Base-by-base conservation (phyloP, 2,888 invertebrate genomes). In the Caenorhabditis macrosperma region DNA sequence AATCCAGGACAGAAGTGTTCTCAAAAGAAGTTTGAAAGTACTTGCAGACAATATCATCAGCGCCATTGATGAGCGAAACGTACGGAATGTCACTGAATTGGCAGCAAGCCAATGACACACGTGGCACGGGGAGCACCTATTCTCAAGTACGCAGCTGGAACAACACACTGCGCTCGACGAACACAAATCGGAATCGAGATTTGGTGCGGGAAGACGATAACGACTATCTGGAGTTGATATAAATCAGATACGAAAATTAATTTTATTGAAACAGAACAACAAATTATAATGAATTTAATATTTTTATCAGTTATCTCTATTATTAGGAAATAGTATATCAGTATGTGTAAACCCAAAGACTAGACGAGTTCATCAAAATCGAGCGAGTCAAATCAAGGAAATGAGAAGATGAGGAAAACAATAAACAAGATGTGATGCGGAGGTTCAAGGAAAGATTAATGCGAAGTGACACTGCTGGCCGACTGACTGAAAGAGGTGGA, bases 401-500 rank as follows among this genome's bases (percentile, higher is more conserved):
- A n/a, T n/a, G 10, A 9, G 22, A 20, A 26, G 7, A 26, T n/a
- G 28, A 33, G 26, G n/a, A 48, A 67, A 38, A 38, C 48, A 71
- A 66, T 10, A 59, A 50, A 30, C 5, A 72, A 48, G 20, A 44
- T n/a, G 44, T 15, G 5, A 24, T n/a, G n/a, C n/a, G n/a, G n/a
- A n/a, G n/a, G n/a, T n/a, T n/a, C n/a, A n/a, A 10, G n/a, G 30
- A 30, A 1, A 24, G n/a, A 38, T 50, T 74, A 79, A 41, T 69
- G 68, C 26, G 84, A 84, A 22, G 82, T 82, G 33, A 84, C 82
- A 76, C 84, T 84, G 46, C 74, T 69, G 20, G 82, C 84, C 10
- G 84, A 84, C 38, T 85, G 85, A 55, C 82, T 82, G 80, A 84
- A 85, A 2, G 76, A 77, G 3, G 85, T 83, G 15, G 81, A 81